Evolutionary conservation across 2,888 invertebrate genomes (phyloP).

Genomic region (Clistopyga incitator): DNA sequence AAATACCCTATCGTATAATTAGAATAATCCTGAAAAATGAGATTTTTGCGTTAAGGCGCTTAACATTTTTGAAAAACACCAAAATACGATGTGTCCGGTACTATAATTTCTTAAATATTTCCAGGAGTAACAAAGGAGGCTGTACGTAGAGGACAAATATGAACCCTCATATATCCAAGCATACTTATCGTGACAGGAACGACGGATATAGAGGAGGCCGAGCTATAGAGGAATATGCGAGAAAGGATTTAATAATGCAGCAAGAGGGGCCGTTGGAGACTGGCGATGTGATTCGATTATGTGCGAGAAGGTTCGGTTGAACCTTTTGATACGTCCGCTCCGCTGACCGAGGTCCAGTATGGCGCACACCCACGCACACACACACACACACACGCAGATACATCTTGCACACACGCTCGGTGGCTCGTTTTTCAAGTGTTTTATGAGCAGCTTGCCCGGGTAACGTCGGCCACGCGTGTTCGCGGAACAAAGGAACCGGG

Average conservation of each 20-base stretch:
- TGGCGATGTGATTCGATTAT: slow-evolving; percentile 64
- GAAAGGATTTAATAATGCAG: slow-evolving; percentile 72
- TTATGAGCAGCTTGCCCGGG: slow-evolving; percentile 60
- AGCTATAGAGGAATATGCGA: slow-evolving; percentile 13
- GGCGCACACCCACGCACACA: slow-evolving; percentile 7
- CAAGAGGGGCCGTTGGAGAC: slow-evolving; percentile 35
- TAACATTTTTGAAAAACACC: too few relatives aligned
- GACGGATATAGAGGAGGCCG: not conserved
- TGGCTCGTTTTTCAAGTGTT: slow-evolving; percentile 59
- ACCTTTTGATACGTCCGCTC: slow-evolving; percentile 8
- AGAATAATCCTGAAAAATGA: not conserved
- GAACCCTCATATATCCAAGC: not conserved
- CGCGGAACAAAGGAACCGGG: slow-evolving; percentile 53
- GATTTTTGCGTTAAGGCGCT: not conserved
- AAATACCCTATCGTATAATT: too few relatives aligned
- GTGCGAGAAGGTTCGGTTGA: slow-evolving; percentile 31
- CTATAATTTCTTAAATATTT: not conserved
- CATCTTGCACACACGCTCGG: not conserved
- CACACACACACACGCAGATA: not conserved
- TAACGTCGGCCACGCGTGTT: slow-evolving; percentile 57
- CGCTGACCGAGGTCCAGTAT: slow-evolving; percentile 7
- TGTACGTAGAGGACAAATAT: not conserved
- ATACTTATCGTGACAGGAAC: not conserved
- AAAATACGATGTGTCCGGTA: not conserved
- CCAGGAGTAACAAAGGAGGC: slow-evolving; percentile 2